Conservation (phyloP, 2,888 invertebrate genomes). For the Temnothorax rugatulus region DNA sequence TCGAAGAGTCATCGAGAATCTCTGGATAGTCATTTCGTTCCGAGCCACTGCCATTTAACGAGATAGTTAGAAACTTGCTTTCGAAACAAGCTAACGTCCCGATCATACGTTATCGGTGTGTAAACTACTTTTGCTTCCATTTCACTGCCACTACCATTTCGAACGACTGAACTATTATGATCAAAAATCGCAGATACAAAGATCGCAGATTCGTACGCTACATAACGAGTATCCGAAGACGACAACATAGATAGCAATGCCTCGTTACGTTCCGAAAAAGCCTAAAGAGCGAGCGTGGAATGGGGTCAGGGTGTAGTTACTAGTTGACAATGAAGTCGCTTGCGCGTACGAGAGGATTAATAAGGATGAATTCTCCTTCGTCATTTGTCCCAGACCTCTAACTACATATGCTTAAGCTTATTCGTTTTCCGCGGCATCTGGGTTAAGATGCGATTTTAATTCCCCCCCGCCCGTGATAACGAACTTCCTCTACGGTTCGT, state of each 20-base stretch:
- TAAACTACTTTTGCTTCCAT: constrained; percentile 74
- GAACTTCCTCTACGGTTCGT: constrained; percentile 8
- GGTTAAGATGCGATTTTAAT: constrained; percentile 68
- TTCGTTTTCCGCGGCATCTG: constrained; percentile 79
- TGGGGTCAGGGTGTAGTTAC: constrained; percentile 80
- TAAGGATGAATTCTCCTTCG: constrained; percentile 74
- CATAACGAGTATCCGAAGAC: constrained; percentile 33
- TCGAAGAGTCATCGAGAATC: constrained; percentile 24
- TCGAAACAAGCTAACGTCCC: constrained; percentile 64
- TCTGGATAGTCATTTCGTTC: constrained; percentile 61
- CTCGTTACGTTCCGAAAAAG: constrained; percentile 57
- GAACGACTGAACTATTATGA: constrained; percentile 69
- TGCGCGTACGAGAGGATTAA: constrained; percentile 77
- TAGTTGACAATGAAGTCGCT: constrained; percentile 77
- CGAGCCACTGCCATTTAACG: constrained; percentile 70
- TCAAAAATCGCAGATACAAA: constrained; percentile 60
- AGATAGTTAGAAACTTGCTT: constrained; percentile 56
- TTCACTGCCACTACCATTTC: constrained; percentile 79
- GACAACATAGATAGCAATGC: constrained; percentile 23
- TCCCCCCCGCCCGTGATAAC: neutral
- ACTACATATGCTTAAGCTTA: constrained; percentile 82
- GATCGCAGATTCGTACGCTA: constrained; percentile 33
- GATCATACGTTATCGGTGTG: constrained; percentile 63
- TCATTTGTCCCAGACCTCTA: constrained; percentile 77
- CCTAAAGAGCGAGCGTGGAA: constrained; percentile 71